Evolutionary conservation across 2,113 vertebrate species (phyloP).

Genomic region (Scomber colias): DNA sequence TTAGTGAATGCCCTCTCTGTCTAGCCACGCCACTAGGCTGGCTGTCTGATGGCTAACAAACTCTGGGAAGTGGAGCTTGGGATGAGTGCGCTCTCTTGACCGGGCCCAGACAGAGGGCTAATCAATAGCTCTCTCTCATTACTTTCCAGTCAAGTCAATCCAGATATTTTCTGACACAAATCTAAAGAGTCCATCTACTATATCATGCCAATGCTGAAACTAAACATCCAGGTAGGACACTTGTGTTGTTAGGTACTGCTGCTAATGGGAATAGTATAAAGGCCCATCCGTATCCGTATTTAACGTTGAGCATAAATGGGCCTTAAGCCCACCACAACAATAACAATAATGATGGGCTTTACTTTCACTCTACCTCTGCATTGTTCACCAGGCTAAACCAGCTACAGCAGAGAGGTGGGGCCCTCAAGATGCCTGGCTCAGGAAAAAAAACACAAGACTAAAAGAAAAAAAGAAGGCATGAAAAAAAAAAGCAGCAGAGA

Average conservation of each 20-base stretch:
- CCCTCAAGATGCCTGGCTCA: slow-evolving; percentile 46
- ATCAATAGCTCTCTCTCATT: slow-evolving; percentile 68
- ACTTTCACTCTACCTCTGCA: slow-evolving; percentile 5
- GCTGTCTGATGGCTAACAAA: slow-evolving; percentile 63
- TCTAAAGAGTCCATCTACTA: slow-evolving; percentile 28
- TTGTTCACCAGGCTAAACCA: slow-evolving; percentile 47
- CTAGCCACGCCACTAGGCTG: slow-evolving; percentile 58
- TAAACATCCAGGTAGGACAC: slow-evolving; percentile 3
- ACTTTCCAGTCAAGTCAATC: slow-evolving; percentile 56
- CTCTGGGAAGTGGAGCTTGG: slow-evolving; percentile 69
- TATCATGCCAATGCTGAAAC: slow-evolving; percentile 1
- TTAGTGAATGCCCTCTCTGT: slow-evolving; percentile 69
- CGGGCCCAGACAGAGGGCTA: slow-evolving; percentile 54
- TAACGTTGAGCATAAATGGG: no score
- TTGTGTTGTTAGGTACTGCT: background rate
- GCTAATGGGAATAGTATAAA: slow-evolving; percentile 1
- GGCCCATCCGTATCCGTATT: no score
- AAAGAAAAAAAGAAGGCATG: slow-evolving; percentile 46
- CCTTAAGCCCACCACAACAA: background rate
- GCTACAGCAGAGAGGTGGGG: slow-evolving; percentile 32
- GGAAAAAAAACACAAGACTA: slow-evolving; percentile 66
- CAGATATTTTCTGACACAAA: slow-evolving; percentile 39
- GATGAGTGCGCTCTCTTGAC: slow-evolving; percentile 54
- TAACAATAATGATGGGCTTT: background rate
- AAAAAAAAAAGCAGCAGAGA: slow-evolving; percentile 33